Evolutionary conservation across 1,140 invertebrate genomes (phyloP).

Genomic region (Brachionus sp.): DNA sequence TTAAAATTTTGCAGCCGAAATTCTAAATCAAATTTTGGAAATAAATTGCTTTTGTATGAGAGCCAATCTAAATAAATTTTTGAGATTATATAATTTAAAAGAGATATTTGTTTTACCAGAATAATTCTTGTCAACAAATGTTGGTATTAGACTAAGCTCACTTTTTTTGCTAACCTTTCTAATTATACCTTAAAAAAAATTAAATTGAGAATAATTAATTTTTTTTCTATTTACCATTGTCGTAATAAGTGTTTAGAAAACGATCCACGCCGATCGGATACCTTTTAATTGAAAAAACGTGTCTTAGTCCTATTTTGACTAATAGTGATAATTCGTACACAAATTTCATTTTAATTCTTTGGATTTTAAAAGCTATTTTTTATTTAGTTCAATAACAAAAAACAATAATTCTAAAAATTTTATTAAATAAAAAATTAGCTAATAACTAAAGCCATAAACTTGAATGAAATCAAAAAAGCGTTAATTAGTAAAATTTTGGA

Average conservation of each 20-base stretch:
- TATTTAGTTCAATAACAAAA: background rate
- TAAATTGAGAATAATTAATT: background rate
- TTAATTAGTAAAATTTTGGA: slow-evolving; percentile 15
- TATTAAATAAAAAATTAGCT: background rate
- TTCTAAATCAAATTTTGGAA: background rate
- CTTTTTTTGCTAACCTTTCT: background rate
- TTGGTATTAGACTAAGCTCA: background rate
- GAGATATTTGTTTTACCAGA: background rate
- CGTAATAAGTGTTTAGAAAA: background rate
- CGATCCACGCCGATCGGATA: background rate
- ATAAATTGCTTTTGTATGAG: background rate
- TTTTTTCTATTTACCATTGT: background rate
- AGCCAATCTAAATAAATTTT: background rate
- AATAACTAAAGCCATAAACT: slow-evolving; percentile 15
- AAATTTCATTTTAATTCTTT: slow-evolving; percentile 7
- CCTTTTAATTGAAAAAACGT: background rate
- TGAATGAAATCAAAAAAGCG: background rate
- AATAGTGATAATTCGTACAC: background rate
- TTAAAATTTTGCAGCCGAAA: background rate
- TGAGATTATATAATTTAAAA: background rate
- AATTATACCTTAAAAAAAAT: slow-evolving; percentile 1
- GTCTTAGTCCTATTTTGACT: background rate
- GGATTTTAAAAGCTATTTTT: background rate
- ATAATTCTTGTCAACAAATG: background rate
- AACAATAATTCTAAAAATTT: background rate